Evolutionary conservation across 2,888 invertebrate species (phyloP).

Genomic region (Drosophila glabriapex): DNA sequence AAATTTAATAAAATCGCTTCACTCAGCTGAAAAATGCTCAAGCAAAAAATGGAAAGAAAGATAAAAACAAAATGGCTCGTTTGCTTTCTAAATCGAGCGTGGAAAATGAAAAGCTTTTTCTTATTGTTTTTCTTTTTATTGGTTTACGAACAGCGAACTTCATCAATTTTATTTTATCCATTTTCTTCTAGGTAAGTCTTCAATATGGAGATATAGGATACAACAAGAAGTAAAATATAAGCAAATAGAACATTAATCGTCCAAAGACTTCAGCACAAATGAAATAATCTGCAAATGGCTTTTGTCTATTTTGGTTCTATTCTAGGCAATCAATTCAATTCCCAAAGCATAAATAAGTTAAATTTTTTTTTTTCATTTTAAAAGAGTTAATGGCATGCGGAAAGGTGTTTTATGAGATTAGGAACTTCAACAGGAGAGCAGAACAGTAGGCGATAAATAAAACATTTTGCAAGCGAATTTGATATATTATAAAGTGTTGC

Average conservation of each 20-base stretch:
- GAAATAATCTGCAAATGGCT: not conserved
- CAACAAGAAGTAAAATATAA: not conserved
- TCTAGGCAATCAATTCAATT: not conserved
- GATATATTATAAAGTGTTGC: not conserved
- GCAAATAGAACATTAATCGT: not conserved
- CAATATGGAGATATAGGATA: not conserved
- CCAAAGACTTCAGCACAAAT: not conserved
- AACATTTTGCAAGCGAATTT: not conserved
- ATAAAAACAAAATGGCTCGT: constrained; percentile 11
- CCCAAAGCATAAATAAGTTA: not conserved
- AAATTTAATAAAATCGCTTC: constrained; percentile 56
- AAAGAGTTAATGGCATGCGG: not conserved
- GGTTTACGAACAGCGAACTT: not conserved
- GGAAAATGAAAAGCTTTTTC: constrained; percentile 23
- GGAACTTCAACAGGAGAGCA: not conserved
- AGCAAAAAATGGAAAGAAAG: constrained; percentile 11
- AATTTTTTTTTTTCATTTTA: not conserved
- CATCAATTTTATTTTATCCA: not conserved
- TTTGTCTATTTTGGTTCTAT: not conserved
- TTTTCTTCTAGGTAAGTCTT: not conserved
- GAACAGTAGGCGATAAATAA: not conserved
- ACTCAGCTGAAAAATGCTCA: constrained; percentile 47
- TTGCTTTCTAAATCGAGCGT: constrained; percentile 32
- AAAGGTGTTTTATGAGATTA: not conserved
- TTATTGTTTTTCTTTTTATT: constrained; percentile 6